Conservation (phyloP, 2,797 vertebrate species). For the Telmatherina bonti region DNA sequence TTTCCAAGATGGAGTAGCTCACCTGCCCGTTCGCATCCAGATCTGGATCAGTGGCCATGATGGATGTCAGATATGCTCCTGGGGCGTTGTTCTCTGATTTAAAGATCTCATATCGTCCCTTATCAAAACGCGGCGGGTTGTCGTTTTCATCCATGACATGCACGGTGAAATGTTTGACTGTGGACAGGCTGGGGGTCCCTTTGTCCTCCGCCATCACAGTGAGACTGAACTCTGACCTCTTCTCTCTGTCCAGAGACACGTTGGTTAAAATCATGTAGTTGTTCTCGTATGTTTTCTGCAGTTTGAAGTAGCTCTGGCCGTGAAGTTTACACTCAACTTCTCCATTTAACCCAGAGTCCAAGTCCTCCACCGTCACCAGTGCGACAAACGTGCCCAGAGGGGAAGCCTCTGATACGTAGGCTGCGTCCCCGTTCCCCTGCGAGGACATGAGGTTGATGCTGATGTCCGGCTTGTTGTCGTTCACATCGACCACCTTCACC, state of each 20-base stretch:
- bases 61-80: constrained; percentile 91
- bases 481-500: constrained; percentile 93
- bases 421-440: constrained; percentile 91
- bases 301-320: constrained; percentile 94
- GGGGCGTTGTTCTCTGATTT: constrained; percentile 96
- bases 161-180: constrained; percentile 94
- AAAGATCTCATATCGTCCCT: constrained; percentile 91
- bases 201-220: constrained; percentile 94
- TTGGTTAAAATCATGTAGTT: constrained; percentile 98
- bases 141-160: constrained; percentile 95
- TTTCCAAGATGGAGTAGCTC: constrained; percentile 94
- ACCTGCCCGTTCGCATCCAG: constrained; percentile 93
- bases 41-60: constrained; percentile 92
- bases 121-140: constrained; percentile 94
- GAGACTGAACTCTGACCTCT: constrained; percentile 93
- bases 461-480: constrained; percentile 97
- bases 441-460: constrained; percentile 93
- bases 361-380: constrained; percentile 92
- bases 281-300: constrained; percentile 95
- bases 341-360: constrained; percentile 92
- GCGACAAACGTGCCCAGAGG: constrained; percentile 93
- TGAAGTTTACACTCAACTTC: constrained; percentile 92
- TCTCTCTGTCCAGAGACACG: constrained; percentile 92
- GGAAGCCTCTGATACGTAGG: constrained; percentile 91
- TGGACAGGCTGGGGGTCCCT: constrained; percentile 92